Evolutionary conservation across 2,888 invertebrate genomes (phyloP).

Genomic region (Electrophaes corylata): DNA sequence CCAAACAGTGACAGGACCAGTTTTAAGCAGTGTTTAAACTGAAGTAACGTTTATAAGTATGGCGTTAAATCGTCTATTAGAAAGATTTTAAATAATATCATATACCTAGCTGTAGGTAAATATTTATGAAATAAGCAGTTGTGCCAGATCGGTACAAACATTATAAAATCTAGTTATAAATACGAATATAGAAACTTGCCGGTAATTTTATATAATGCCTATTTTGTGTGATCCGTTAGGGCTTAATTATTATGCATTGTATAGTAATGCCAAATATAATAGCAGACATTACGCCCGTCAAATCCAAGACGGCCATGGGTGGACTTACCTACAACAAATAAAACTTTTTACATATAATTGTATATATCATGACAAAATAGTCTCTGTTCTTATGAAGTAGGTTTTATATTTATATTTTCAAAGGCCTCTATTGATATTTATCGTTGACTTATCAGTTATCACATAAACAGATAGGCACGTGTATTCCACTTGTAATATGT

Average conservation of each 20-base stretch:
- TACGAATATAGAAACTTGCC: slow-evolving; percentile 24
- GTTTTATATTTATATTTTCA: slow-evolving; percentile 33
- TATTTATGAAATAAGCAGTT: slow-evolving; percentile 6
- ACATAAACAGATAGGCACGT: slow-evolving; percentile 19
- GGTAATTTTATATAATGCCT: slow-evolving; percentile 9
- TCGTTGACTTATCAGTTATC: slow-evolving; percentile 42
- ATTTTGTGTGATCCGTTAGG: not conserved
- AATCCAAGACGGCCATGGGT: not conserved
- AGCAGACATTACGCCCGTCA: not conserved
- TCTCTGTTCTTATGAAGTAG: slow-evolving; percentile 6
- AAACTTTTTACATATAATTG: not conserved
- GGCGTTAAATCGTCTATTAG: too few relatives aligned
- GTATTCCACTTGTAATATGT: slow-evolving; percentile 22
- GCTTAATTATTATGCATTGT: slow-evolving; percentile 7
- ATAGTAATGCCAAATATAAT: slow-evolving; percentile 8
- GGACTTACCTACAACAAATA: not conserved
- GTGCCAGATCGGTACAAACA: slow-evolving; percentile 8
- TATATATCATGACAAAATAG: slow-evolving; percentile 5
- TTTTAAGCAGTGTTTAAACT: too few relatives aligned
- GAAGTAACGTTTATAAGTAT: too few relatives aligned
- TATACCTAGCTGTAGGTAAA: slow-evolving; percentile 21
- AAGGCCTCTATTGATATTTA: slow-evolving; percentile 44
- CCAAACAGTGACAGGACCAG: too few relatives aligned
- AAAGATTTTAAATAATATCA: slow-evolving; percentile 25
- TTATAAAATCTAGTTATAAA: slow-evolving; percentile 12